Base-by-base conservation (phyloP, 2,888 invertebrate species). In the Protula sp. region DNA sequence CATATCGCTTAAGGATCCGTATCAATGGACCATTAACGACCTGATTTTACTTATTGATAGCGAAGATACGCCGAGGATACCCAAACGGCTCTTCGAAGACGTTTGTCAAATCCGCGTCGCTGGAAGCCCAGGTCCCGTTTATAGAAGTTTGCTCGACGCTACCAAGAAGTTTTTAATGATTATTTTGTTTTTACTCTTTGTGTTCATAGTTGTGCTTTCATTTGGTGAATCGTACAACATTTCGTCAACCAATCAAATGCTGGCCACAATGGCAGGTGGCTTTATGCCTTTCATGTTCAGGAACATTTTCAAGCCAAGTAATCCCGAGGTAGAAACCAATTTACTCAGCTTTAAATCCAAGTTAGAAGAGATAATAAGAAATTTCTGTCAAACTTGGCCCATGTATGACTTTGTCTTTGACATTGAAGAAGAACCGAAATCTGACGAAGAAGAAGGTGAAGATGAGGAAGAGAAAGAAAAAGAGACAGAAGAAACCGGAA, bases 171-270 rank as follows among this genome's bases (percentile, higher is more conserved):
- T 78, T 62, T 66, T 77, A 51, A 73, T 75, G 30, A 78, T 78
- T 59, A 74, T 78, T 0, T 62, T 77, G 1, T 78, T 78, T 62
- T 63, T 78, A 1, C 67, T 75, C 56, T 78, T 78, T 66, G 77
- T 78, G 1, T 76, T 78, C 71, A 72, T 78, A 31, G 78, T 78
- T 26, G 78, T 78, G 29, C 71, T 77, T 73, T 77, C 78, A 3
- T 78, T 67, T 47, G 67, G 67, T n/a, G 63, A 67, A 30, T 57
- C 61, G 19, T 67, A 67, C 55, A 63, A 66, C 28, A 54, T 67
- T 4, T 67, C 67, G 4, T 57, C 61, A 22, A 67, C 61, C 14
- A 67, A 67, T 51, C 63, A 66, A 54, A 67, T 58, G 56, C 31
- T 67, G 48, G 67, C 67, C 2, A 67, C 67, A 3, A 60, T 67